A percentile compares a stretch with the other conserved stretches of the same genome.
Evolutionary conservation across 2,888 invertebrate genomes (phyloP).

Genomic region (Charanyca ferruginea): DNA sequence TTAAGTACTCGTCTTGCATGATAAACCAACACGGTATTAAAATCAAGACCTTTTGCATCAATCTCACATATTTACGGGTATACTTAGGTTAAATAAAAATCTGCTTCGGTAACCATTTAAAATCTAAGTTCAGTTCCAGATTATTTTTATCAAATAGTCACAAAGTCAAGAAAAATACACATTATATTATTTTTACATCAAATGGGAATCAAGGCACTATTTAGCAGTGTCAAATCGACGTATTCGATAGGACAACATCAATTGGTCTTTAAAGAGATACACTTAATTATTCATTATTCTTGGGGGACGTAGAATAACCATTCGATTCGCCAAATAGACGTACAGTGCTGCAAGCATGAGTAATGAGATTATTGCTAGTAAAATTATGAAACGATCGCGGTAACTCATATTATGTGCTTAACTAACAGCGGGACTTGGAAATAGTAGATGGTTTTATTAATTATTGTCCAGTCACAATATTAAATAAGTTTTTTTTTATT

Average conservation of each 20-base stretch:
- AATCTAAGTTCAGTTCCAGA: too few relatives aligned
- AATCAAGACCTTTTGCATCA: too few relatives aligned
- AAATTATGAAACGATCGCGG: slow-evolving; percentile 12
- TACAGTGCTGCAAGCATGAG: slow-evolving; percentile 7
- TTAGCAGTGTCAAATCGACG: slow-evolving; percentile 5
- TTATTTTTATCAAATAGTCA: too few relatives aligned
- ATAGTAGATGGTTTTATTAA: background rate
- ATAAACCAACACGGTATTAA: background rate
- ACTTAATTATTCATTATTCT: background rate
- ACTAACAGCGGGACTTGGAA: background rate
- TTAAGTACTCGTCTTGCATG: background rate
- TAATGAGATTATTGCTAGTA: slow-evolving; percentile 6
- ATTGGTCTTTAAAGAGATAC: background rate
- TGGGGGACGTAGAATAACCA: background rate
- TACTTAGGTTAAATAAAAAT: too few relatives aligned
- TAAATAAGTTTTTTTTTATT: background rate
- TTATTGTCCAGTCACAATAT: background rate
- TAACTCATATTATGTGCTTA: background rate
- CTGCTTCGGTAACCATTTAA: too few relatives aligned
- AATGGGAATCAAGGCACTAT: slow-evolving; percentile 54
- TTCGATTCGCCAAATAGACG: slow-evolving; percentile 12
- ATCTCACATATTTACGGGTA: too few relatives aligned
- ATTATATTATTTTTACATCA: slow-evolving; percentile 45
- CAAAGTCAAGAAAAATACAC: too few relatives aligned
- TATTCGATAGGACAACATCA: background rate